A percentile compares a stretch with the other conserved stretches of the same genome.
Conservation (phyloP, 2,888 invertebrate species). For the Dioctria linearis region DNA sequence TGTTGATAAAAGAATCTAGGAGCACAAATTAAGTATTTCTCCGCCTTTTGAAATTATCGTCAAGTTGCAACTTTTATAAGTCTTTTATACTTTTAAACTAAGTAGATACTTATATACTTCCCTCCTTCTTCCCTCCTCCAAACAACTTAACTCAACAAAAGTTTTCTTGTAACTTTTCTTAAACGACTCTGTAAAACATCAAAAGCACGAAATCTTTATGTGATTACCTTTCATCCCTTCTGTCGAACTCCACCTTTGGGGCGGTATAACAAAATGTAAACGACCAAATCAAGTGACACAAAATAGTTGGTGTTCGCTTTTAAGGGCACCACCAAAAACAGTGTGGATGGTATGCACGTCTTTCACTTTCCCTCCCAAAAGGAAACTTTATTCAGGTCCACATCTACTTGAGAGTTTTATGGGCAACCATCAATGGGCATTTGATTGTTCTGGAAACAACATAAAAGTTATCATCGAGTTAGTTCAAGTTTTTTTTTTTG, state of each 20-base stretch:
- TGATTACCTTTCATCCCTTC: constrained; percentile 14
- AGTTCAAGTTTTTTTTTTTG: constrained; percentile 31
- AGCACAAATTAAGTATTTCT: too few relatives aligned
- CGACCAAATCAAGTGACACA: constrained; percentile 43
- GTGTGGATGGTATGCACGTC: not conserved
- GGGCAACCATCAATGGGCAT: constrained; percentile 30
- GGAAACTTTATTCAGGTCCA: constrained; percentile 30
- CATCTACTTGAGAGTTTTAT: constrained; percentile 25
- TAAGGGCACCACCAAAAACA: not conserved
- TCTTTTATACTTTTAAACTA: too few relatives aligned
- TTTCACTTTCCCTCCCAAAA: not conserved
- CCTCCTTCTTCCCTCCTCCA: too few relatives aligned
- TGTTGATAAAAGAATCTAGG: too few relatives aligned
- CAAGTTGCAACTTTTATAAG: too few relatives aligned
- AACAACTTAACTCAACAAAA: too few relatives aligned
- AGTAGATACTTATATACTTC: too few relatives aligned
- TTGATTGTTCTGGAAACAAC: constrained; percentile 42
- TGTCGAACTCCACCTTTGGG: not conserved
- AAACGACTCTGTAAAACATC: constrained; percentile 1
- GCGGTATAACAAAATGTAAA: constrained; percentile 36
- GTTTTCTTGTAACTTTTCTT: not conserved
- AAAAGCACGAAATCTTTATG: constrained; percentile 19
- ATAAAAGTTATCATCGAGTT: constrained; percentile 41
- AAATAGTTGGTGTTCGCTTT: constrained; percentile 16
- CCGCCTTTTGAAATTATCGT: too few relatives aligned